Evolutionary conservation across 2,888 invertebrate species (phyloP).

Genomic region (Julus scanicus): DNA sequence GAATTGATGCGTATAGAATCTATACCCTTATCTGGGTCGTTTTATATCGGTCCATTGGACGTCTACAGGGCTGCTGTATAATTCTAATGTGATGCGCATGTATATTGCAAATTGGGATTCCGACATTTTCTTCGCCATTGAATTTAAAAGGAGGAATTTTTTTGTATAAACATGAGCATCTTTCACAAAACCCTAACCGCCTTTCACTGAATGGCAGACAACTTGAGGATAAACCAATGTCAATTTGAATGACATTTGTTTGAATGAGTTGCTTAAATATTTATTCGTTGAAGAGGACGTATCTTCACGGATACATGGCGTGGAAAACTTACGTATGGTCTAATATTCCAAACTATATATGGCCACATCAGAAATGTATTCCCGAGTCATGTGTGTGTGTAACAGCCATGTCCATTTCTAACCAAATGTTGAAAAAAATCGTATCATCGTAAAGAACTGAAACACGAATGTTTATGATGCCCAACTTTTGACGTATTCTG

Average conservation of each 20-base stretch:
- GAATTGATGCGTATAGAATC: slow-evolving; percentile 23
- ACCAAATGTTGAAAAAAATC: too few relatives aligned
- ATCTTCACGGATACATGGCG: not conserved
- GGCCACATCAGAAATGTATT: too few relatives aligned
- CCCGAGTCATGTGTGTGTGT: too few relatives aligned
- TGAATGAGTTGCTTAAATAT: not conserved
- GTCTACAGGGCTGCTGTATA: not conserved
- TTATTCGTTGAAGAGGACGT: not conserved
- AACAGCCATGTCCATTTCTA: too few relatives aligned
- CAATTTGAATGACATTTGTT: slow-evolving; percentile 7
- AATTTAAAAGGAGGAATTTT: not conserved
- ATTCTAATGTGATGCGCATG: not conserved
- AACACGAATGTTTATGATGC: too few relatives aligned
- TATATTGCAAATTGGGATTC: slow-evolving; percentile 7
- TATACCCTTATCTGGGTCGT: not conserved
- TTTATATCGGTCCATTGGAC: not conserved
- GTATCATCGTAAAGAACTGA: too few relatives aligned
- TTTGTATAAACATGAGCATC: not conserved
- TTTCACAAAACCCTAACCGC: not conserved
- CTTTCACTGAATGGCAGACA: not conserved
- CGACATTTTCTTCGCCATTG: not conserved
- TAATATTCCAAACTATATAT: too few relatives aligned
- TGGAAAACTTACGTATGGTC: too few relatives aligned
- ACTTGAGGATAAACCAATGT: slow-evolving; percentile 17
- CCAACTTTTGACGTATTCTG: too few relatives aligned